Conservation (phyloP, 2,888 invertebrate genomes). For the Rotaria socialis region DNA sequence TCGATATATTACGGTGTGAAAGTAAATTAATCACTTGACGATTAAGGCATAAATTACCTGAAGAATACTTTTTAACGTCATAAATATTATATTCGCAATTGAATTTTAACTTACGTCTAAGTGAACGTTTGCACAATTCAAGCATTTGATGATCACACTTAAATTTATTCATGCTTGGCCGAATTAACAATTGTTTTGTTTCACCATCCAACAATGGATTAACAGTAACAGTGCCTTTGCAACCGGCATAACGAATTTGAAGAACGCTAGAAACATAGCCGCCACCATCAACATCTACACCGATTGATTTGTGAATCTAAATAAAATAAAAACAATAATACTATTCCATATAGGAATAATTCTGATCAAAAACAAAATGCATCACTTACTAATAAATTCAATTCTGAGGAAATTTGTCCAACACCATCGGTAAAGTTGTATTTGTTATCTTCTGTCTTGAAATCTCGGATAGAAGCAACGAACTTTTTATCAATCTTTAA, state of each 20-base stretch:
- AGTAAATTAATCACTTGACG: not conserved
- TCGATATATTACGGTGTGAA: not conserved
- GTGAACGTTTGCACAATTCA: not conserved
- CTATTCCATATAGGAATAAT: not conserved
- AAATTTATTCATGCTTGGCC: not conserved
- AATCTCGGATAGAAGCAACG: not conserved
- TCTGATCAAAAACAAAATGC: not conserved
- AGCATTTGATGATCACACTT: not conserved
- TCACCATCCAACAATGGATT: not conserved
- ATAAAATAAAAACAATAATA: not conserved
- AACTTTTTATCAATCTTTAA: not conserved
- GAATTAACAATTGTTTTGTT: not conserved
- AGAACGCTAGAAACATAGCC: not conserved
- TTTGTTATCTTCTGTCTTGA: not conserved
- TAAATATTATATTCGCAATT: no score
- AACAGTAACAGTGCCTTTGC: not conserved
- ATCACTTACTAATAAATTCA: not conserved
- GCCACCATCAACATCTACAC: not conserved
- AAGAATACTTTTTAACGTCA: no score
- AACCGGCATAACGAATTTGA: not conserved
- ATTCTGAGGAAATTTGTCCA: not conserved
- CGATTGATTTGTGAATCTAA: not conserved
- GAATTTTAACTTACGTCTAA: not conserved
- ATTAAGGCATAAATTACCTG: not conserved
- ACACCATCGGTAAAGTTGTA: constrained; percentile 26